Evolutionary conservation across 2,797 vertebrate species (phyloP).

Genomic region (Rhincodon typus): DNA sequence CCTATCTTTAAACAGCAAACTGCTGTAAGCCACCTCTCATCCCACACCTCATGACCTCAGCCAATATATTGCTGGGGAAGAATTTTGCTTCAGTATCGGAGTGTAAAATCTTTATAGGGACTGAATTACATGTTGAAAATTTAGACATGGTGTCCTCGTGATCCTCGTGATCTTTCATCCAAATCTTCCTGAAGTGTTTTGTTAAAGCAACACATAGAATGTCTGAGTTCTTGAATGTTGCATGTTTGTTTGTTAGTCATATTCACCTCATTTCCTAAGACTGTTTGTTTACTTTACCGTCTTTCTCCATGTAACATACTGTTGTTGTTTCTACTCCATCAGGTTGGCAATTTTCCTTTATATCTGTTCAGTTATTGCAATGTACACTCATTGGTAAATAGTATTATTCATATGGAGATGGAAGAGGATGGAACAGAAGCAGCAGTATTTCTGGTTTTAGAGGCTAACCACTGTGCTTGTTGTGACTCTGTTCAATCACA

Average conservation of each 20-base stretch:
- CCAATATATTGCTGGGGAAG: background rate
- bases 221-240: background rate
- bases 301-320: background rate
- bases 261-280: background rate
- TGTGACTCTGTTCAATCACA: too few relatives aligned
- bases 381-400: background rate
- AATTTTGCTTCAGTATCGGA: background rate
- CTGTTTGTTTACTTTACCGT: background rate
- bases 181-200: background rate
- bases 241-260: background rate
- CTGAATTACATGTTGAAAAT: background rate
- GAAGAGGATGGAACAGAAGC: too few relatives aligned
- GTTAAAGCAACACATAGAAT: background rate
- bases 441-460: too few relatives aligned
- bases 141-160: background rate
- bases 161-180: background rate
- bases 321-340: background rate
- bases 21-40: background rate
- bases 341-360: background rate
- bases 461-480: too few relatives aligned
- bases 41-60: background rate
- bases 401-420: too few relatives aligned
- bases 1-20: background rate
- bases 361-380: background rate
- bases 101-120: background rate